These are phyloP conservation scores for Drepana falcataria DNA, from an alignment of 2,888 invertebrate species.

Conservation along the genomic window DNA sequence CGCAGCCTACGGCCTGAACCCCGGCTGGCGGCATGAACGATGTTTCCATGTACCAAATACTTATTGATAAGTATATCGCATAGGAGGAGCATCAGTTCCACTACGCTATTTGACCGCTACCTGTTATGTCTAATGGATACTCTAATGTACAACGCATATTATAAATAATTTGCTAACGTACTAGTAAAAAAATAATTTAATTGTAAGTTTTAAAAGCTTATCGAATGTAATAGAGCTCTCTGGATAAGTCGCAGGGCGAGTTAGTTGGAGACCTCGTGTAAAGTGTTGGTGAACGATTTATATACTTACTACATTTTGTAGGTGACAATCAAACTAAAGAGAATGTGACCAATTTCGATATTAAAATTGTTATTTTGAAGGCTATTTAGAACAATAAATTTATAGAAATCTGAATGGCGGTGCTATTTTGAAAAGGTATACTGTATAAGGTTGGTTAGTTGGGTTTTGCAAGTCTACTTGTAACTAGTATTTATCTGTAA, in stretches of 20 bases:
- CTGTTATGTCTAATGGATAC: not conserved
- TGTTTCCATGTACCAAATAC: not conserved
- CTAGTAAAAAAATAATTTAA: not conserved
- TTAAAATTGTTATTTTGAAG: constrained; percentile 30
- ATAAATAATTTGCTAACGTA: not conserved
- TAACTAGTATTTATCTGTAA: constrained; percentile 12
- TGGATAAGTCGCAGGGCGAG: not conserved
- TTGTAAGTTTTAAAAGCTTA: not conserved
- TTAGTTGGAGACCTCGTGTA: constrained; percentile 3
- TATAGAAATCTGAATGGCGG: constrained; percentile 59
- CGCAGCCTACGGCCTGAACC: constrained; percentile 51
- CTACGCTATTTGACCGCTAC: not conserved
- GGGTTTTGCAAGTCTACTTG: constrained; percentile 45
- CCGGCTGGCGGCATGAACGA: no score
- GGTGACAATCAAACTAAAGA: constrained; percentile 8
- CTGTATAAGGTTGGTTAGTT: constrained; percentile 42
- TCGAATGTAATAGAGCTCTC: not conserved
- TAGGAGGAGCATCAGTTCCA: not conserved
- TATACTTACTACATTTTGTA: constrained; percentile 6
- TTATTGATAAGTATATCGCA: not conserved
- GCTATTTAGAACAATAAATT: constrained; percentile 29
- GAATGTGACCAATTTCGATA: constrained; percentile 43
- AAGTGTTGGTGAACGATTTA: not conserved
- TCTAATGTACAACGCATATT: not conserved
- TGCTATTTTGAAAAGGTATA: constrained; percentile 71